These are phyloP conservation scores for Sebastes umbrosus DNA, from an alignment of 2,797 vertebrate genomes.

Conservation along the genomic window DNA sequence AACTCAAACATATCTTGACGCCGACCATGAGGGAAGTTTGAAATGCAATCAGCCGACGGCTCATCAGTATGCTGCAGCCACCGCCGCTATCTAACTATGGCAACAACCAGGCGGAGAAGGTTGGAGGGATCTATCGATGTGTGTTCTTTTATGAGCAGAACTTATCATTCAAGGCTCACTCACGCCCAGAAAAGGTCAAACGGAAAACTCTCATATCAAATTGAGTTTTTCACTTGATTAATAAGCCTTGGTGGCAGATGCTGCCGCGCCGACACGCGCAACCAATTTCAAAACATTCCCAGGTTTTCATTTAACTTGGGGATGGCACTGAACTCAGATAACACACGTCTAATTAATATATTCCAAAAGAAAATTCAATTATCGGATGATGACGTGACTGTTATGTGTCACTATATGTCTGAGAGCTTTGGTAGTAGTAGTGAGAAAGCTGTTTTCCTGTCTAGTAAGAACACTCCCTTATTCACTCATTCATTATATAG, in stretches of 20 bases:
- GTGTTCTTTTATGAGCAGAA: conserved; percentile 58
- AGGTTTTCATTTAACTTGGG: conserved; percentile 23
- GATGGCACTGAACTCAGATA: not conserved
- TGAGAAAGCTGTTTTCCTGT: not conserved
- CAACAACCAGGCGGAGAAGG: conserved; percentile 58
- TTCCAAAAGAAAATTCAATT: not conserved
- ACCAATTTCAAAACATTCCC: conserved; percentile 13
- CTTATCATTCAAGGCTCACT: conserved; percentile 69
- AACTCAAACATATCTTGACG: conserved; percentile 43
- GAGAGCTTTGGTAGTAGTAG: not conserved
- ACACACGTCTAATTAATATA: conserved; percentile 14
- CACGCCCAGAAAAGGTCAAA: conserved; percentile 74
- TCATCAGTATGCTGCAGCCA: conserved; percentile 67
- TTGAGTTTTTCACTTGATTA: conserved; percentile 68
- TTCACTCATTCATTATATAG: no score
- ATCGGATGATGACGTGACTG: not conserved
- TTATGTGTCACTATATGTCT: not conserved
- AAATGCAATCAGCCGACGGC: conserved; percentile 46
- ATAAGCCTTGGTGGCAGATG: conserved; percentile 35
- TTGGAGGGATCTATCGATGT: conserved; percentile 53
- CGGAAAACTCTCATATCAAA: conserved; percentile 65
- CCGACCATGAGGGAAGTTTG: conserved; percentile 34
- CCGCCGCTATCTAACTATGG: conserved; percentile 17
- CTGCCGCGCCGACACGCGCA: not conserved
- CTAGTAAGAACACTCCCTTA: not conserved